Evolutionary conservation across 2,888 invertebrate genomes (phyloP).

Genomic region (Pheosia tremula): DNA sequence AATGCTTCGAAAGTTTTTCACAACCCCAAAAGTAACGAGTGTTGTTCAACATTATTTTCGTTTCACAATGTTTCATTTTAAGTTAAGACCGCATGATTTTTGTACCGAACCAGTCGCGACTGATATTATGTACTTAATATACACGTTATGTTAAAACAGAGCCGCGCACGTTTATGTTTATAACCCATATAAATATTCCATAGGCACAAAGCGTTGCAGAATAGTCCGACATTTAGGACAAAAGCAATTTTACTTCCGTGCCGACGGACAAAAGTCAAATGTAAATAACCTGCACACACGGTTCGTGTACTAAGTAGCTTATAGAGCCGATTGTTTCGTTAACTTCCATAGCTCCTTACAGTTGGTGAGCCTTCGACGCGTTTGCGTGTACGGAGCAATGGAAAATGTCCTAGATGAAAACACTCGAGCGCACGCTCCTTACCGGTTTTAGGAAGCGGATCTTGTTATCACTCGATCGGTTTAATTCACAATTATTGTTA

Average conservation of each 20-base stretch:
- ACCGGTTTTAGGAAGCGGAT: slow-evolving; percentile 73
- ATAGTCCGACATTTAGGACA: slow-evolving; percentile 65
- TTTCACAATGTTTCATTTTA: neutral
- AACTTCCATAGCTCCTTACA: slow-evolving; percentile 50
- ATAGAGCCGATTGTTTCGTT: slow-evolving; percentile 51
- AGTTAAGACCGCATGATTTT: neutral
- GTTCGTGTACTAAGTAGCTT: slow-evolving; percentile 57
- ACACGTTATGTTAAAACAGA: neutral
- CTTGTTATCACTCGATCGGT: slow-evolving; percentile 61
- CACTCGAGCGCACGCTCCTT: slow-evolving; percentile 30
- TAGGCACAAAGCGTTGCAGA: slow-evolving; percentile 21
- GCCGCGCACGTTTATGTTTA: neutral
- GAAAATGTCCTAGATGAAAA: slow-evolving; percentile 43
- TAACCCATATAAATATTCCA: neutral
- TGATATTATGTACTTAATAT: no score
- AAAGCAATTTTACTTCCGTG: slow-evolving; percentile 75
- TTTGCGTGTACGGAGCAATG: slow-evolving; percentile 50
- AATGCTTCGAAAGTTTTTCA: neutral
- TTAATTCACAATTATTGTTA: slow-evolving; percentile 64
- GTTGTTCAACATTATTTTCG: neutral
- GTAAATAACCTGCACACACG: slow-evolving; percentile 78
- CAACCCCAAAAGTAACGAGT: neutral
- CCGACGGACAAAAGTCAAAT: slow-evolving; percentile 79
- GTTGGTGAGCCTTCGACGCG: slow-evolving; percentile 30
- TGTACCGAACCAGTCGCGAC: neutral